These are phyloP conservation scores for Ovis aries DNA, from an alignment of 2,113 vertebrate genomes.

Conservation along the genomic window ARS-UI_Ramb_v3.0 NC_056061.1:73676501-73677000, in stretches of 20 bases:
- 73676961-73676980: constrained; percentile 6
- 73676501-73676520: background rate
- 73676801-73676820: background rate
- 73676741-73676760: background rate
- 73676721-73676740: background rate
- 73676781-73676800: constrained; percentile 11
- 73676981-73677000: background rate
- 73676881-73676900: background rate
- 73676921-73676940: background rate
- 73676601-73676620: background rate
- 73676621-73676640: background rate
- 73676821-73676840: background rate
- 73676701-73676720: background rate
- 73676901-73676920: constrained; percentile 11
- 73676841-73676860: background rate
- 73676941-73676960: background rate
- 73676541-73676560: background rate
- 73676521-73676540: background rate
- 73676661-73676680: background rate
- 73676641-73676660: background rate
- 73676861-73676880: background rate
- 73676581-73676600: background rate
- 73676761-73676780: background rate
- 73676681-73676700: background rate
- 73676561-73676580: background rate